Evolutionary conservation across 2,797 vertebrate species (phyloP), one percentile per base, ranked within the genome.

Genomic region (Gallirallus australis): DNA sequence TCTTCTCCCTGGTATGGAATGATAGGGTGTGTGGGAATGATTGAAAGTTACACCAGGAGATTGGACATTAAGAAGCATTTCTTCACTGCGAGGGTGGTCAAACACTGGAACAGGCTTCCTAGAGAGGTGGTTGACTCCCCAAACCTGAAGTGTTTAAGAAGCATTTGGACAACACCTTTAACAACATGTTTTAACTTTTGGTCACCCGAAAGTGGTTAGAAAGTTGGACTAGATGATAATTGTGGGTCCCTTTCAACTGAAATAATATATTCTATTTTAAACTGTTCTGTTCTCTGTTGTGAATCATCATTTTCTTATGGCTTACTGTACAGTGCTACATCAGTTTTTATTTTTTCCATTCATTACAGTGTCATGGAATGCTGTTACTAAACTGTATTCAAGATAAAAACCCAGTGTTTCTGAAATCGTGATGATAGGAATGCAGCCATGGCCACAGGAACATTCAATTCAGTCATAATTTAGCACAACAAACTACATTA

Each of bases 351-450:
- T 33, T 84, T 84, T 82, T 86, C 66, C 12, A 76, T 83, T 82
- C 31, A 70, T n/a, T 71, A 50, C 25, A 69, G 50, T 63, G 12
- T 35, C 54, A 70, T 63, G 75, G 39, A 93, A 93, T 65, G n/a
- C 19, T 82, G n/a, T 59, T 90, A 69, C n/a, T 94, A 78, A 87
- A 85, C 35, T 4, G 3, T 70, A 59, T 71, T 76, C 6, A 14
- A 88, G 56, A 86, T 8, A 77, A 92, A 93, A 90, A 61, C 45
- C 20, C 40, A 80, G 18, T 73, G 66, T 80, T 96, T 91, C 89
- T 85, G 52, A 84, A 88, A 90, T 93, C 73, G 86, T 31, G 35
- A 54, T 73, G 69, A 82, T 85, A 95, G 37, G 30, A 93, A 35
- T 65, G 75, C 82, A 94, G 85, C 82, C 48, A n/a, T 63, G 57